Conservation (phyloP, 2,797 vertebrate genomes). For the Epinephelus awoara region DNA sequence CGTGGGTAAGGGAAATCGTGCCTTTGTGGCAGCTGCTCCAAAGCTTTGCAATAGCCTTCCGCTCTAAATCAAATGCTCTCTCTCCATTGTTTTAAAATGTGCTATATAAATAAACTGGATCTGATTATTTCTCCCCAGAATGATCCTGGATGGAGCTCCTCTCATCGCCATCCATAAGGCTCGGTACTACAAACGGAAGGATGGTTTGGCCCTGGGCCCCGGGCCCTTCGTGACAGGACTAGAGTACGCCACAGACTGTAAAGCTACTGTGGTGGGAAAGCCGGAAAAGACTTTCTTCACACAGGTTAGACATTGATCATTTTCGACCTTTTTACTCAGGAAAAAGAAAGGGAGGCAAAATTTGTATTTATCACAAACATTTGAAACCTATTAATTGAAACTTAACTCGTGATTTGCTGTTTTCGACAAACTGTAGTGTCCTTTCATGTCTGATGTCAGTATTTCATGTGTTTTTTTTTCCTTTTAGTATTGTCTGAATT, state of each 20-base stretch:
- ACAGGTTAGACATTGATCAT: slow-evolving; percentile 58
- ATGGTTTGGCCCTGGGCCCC: slow-evolving; percentile 94
- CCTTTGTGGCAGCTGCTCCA: too few relatives aligned
- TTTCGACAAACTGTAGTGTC: neutral
- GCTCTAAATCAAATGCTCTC: too few relatives aligned
- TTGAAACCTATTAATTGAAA: neutral
- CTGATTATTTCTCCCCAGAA: slow-evolving; percentile 73
- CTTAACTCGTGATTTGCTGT: too few relatives aligned
- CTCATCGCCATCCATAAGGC: slow-evolving; percentile 98
- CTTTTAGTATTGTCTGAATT: neutral
- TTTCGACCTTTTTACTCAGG: neutral
- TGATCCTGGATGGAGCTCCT: slow-evolving; percentile 92
- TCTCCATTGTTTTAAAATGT: too few relatives aligned
- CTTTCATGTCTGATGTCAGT: neutral
- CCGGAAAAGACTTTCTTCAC: slow-evolving; percentile 92
- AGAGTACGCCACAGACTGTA: slow-evolving; percentile 91
- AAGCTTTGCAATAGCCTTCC: too few relatives aligned
- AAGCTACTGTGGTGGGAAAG: slow-evolving; percentile 93
- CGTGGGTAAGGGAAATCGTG: too few relatives aligned
- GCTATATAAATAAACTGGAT: too few relatives aligned
- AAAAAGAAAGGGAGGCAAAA: rapidly evolving
- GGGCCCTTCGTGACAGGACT: slow-evolving; percentile 93
- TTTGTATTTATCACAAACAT: neutral
- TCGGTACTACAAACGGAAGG: slow-evolving; percentile 93
- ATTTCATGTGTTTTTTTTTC: neutral